phyloP scores from a whole-genome alignment of 2,113 vertebrate species.

The Oreochromis niloticus region DNA sequence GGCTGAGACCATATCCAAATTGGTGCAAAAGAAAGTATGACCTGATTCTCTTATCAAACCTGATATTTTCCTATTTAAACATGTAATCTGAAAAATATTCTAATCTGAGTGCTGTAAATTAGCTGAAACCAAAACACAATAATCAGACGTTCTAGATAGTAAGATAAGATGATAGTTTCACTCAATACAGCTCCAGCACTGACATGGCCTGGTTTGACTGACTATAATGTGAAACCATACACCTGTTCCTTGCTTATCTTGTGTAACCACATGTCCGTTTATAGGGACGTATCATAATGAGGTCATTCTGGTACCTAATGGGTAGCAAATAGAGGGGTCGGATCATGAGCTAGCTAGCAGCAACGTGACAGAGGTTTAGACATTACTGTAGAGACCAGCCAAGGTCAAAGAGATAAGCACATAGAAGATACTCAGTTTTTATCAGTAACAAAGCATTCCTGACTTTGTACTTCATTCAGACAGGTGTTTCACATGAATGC shows the following conservation, averaged over 20 bases:
- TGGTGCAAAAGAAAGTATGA: background rate
- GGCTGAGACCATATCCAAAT: background rate
- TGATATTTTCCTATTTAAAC: background rate
- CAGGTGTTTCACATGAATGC: background rate
- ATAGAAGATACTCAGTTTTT: background rate
- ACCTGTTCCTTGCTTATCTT: constrained; percentile 45
- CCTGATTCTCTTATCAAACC: background rate
- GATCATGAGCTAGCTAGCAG: background rate
- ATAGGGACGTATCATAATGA: constrained; percentile 19
- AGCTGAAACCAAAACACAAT: constrained; percentile 16
- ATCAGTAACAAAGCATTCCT: background rate
- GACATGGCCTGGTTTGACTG: constrained; percentile 31
- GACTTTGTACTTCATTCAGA: background rate
- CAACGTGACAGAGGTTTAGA: background rate
- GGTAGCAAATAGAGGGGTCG: background rate
- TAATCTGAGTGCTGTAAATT: background rate
- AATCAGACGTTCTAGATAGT: constrained; percentile 1
- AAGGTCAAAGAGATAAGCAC: constrained; percentile 8
- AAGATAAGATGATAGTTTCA: constrained; percentile 38
- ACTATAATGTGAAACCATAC: constrained; percentile 37
- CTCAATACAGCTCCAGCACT: background rate
- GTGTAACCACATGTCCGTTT: background rate
- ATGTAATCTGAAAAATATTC: constrained; percentile 9
- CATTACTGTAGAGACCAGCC: background rate
- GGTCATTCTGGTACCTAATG: constrained; percentile 36